These are phyloP conservation scores for Seriola dumerili DNA, from an alignment of 2,113 vertebrate species.

Conservation along the genomic window DNA sequence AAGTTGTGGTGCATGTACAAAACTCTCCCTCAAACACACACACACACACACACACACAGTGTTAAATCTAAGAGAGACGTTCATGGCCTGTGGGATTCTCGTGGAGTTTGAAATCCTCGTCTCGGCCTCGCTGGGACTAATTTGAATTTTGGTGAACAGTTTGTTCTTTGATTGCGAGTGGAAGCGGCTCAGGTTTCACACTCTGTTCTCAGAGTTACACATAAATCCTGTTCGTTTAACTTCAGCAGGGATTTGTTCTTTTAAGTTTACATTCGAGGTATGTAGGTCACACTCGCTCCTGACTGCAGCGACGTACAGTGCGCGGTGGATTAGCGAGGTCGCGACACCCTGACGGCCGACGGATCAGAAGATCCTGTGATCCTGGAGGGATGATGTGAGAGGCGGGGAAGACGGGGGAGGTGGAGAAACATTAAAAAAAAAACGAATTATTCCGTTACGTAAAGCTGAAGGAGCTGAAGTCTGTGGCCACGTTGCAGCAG, in stretches of 20 bases:
- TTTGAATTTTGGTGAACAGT: constrained; percentile 4
- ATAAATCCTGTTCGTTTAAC: too few species aligned
- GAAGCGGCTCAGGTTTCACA: background rate
- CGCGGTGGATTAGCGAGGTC: background rate
- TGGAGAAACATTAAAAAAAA: too few species aligned
- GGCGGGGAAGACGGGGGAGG: too few species aligned
- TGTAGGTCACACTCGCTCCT: background rate
- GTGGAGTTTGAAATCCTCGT: constrained; percentile 2
- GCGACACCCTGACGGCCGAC: too few species aligned
- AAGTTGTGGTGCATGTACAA: too few species aligned
- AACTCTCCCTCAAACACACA: background rate
- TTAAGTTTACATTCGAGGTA: background rate
- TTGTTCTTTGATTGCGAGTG: constrained; percentile 15
- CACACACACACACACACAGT: background rate
- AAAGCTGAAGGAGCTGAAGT: too few species aligned
- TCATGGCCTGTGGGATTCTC: constrained; percentile 13
- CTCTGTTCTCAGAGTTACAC: background rate
- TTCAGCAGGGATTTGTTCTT: background rate
- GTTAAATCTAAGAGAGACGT: background rate
- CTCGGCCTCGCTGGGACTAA: background rate
- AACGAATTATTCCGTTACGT: too few species aligned
- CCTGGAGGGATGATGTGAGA: too few species aligned
- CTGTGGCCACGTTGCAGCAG: too few species aligned
- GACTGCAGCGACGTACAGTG: background rate
- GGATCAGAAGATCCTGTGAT: too few species aligned